Base-by-base conservation (phyloP, 2,888 invertebrate species). In the Hydrotaea diabolus region DNA sequence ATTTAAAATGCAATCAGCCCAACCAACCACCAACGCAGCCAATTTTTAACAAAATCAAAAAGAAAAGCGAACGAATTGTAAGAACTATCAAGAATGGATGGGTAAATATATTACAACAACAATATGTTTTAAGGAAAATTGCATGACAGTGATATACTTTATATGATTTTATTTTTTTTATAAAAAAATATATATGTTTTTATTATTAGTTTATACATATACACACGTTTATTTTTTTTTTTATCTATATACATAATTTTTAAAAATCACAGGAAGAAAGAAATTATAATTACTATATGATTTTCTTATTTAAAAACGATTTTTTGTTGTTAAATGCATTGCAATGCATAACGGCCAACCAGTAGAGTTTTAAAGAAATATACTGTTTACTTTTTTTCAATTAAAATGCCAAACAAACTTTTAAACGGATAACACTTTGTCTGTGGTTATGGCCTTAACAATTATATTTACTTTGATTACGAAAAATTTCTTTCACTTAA, bases 141-240 rank as follows among this genome's bases (percentile, higher is more conserved):
- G 62, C 77, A 77, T 80, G 77, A 76, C 82, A 82, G 82, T 85
- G 85, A 82, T 82, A 82, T 78, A 66, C 26, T 77, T 36, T 69
- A 81, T 66, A 77, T 74, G 36, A 76, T 75, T 84, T 81, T 66
- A 76, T 75, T 84, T 81, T 66, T 77, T 77, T n/a, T n/a, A n/a
- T n/a, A n/a, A 69, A 39, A 39, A 8, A 13, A 39, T 11, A 69
- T 66, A 7, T 79, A 17, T 82, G 15, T 79, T 80, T 66, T 74
- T 74, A 59, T 49, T 55, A 64, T 72, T 78, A 75, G 72, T 72
- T 36, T 77, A 66, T 76, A 74, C 64, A 31, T 76, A 43, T 73
- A 73, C 73, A 80, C 55, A 43, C 57, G 21, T 77, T 73, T 19
- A 17, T 84, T 80, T 72, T 77, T 26, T 84, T 80, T 72, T 77